Conservation (phyloP, 1,140 invertebrate species). For the Drosophila busckii region DNA sequence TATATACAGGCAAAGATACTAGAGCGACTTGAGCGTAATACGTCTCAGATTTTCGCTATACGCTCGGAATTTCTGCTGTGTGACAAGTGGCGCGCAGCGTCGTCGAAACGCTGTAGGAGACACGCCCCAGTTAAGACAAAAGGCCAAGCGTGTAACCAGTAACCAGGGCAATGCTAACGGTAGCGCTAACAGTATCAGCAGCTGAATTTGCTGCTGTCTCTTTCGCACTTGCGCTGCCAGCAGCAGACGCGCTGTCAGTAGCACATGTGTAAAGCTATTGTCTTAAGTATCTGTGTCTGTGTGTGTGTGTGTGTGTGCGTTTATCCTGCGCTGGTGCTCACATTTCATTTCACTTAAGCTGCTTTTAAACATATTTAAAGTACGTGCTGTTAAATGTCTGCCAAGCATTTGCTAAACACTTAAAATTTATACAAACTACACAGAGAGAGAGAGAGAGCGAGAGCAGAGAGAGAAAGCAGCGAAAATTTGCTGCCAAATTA, state of each 20-base stretch:
- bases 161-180: no score
- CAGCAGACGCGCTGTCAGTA: constrained; percentile 26
- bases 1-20: no score
- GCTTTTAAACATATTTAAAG: constrained; percentile 72
- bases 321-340: constrained; percentile 3
- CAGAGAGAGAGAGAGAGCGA: neutral
- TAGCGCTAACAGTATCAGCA: no score
- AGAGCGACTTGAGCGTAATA: constrained; percentile 25
- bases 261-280: constrained; percentile 21
- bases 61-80: constrained; percentile 23
- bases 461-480: no score
- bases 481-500: no score
- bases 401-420: constrained; percentile 39
- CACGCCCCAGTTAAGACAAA: no score
- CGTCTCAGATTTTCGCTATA: constrained; percentile 33
- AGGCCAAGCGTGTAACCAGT: no score
- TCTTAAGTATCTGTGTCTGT: neutral
- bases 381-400: constrained; percentile 69
- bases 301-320: neutral
- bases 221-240: constrained; percentile 9
- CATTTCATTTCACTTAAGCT: constrained; percentile 68
- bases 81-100: constrained; percentile 35
- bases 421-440: constrained; percentile 5
- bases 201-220: neutral
- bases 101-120: no score